These are phyloP conservation scores for Hedya salicella DNA, from an alignment of 2,888 invertebrate species.

Conservation along the genomic window DNA sequence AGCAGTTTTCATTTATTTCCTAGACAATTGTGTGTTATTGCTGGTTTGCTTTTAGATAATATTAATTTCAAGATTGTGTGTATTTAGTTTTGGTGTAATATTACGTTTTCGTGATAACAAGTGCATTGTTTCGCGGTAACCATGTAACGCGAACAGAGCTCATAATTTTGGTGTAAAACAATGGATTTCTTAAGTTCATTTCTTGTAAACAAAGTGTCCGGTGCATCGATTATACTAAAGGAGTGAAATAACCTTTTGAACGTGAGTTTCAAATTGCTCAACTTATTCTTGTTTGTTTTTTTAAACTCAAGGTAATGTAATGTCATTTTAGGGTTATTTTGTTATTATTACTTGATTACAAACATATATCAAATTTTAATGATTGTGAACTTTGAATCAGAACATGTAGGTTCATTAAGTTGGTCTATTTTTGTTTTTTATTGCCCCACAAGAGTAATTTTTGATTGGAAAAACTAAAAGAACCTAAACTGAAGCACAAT, in stretches of 20 bases:
- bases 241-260: neutral
- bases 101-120: neutral
- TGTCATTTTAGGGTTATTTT: conserved; percentile 34
- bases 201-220: conserved; percentile 30
- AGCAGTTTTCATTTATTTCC: conserved; percentile 10
- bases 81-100: neutral
- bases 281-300: neutral
- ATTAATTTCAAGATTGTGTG: neutral
- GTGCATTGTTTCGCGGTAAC: conserved; percentile 21
- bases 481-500: no score
- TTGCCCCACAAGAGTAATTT: no score
- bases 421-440: no score
- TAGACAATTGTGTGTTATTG: conserved; percentile 5
- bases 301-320: neutral
- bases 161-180: conserved; percentile 30
- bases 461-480: no score
- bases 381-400: no score
- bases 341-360: conserved; percentile 44
- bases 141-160: conserved; percentile 15
- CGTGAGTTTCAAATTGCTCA: conserved; percentile 12
- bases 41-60: neutral
- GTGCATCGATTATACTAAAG: conserved; percentile 19
- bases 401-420: no score
- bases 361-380: neutral
- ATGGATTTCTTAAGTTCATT: conserved; percentile 30